A percentile compares a stretch with the other conserved stretches of the same genome.
Evolutionary conservation across 2,797 vertebrate genomes (phyloP).

Genomic region (Sebastes dallii): DNA sequence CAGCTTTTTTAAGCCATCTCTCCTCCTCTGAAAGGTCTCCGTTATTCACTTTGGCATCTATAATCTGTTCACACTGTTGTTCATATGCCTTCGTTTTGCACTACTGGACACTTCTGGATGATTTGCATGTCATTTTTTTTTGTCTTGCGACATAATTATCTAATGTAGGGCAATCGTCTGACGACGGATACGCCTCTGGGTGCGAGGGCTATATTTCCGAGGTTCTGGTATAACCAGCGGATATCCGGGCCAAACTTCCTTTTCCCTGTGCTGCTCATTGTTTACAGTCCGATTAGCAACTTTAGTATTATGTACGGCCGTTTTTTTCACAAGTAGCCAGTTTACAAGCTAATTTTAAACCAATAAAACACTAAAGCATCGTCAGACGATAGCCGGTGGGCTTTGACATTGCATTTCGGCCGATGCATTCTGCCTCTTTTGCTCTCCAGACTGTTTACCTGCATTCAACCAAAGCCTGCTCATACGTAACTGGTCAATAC

Average conservation of each 20-base stretch:
- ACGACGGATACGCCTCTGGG: too few relatives aligned
- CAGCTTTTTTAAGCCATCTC: not conserved
- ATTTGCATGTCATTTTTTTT: not conserved
- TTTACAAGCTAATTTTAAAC: too few relatives aligned
- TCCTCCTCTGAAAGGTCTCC: not conserved
- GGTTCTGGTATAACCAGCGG: too few relatives aligned
- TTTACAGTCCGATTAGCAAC: too few relatives aligned
- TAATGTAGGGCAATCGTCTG: not conserved
- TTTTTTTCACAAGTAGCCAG: too few relatives aligned
- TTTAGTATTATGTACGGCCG: too few relatives aligned
- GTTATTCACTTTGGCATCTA: not conserved
- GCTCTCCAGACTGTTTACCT: too few relatives aligned
- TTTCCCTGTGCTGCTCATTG: too few relatives aligned
- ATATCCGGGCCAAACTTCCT: too few relatives aligned
- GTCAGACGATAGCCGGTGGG: fast-evolving
- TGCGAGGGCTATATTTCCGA: fast-evolving
- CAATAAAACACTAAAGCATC: fast-evolving
- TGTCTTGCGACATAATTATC: not conserved
- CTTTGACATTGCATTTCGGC: fast-evolving
- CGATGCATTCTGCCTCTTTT: too few relatives aligned
- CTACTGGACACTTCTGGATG: not conserved
- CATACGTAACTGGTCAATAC: too few relatives aligned
- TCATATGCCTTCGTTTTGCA: not conserved
- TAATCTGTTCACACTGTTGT: not conserved
- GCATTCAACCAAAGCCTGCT: too few relatives aligned